These are phyloP conservation scores for Ceratina calcarata DNA, from an alignment of 1,140 invertebrate species.

Conservation along the genomic window DNA sequence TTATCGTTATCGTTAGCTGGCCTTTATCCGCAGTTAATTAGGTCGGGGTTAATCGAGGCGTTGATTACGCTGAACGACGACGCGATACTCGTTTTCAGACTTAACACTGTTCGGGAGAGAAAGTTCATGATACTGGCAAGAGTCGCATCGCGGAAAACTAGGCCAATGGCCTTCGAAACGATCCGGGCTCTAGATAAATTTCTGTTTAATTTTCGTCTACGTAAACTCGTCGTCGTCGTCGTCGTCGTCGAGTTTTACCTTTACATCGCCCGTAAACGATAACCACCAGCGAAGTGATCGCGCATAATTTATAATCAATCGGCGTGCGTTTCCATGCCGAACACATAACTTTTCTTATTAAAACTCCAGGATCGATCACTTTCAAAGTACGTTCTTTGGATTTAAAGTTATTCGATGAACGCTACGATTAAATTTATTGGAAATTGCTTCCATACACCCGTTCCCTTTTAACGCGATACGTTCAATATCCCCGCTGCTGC, in stretches of 20 bases:
- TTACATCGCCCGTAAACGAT: background rate
- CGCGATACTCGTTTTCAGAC: background rate
- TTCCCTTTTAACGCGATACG: background rate
- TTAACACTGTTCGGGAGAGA: no score
- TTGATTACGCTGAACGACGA: background rate
- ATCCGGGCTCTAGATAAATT: no score
- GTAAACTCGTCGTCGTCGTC: no score
- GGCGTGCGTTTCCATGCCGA: background rate
- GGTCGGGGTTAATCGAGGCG: background rate
- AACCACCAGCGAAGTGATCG: no score
- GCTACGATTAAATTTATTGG: slow-evolving; percentile 1
- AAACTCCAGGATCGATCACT: slow-evolving; percentile 12
- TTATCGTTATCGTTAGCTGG: background rate
- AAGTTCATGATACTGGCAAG: background rate
- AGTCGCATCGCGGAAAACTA: background rate
- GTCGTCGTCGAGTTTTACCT: no score
- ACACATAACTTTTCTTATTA: slow-evolving; percentile 7
- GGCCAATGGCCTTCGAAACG: no score
- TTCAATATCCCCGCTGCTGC: background rate
- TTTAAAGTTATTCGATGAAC: background rate
- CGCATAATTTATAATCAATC: background rate
- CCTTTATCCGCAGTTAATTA: background rate
- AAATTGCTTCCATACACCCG: background rate
- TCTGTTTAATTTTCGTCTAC: no score
- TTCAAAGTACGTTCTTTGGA: background rate